Percentiles rank a stretch among this genome's conserved stretches.
Evolutionary conservation across 2,113 vertebrate species (phyloP).

Genomic region (Podiceps cristatus): DNA sequence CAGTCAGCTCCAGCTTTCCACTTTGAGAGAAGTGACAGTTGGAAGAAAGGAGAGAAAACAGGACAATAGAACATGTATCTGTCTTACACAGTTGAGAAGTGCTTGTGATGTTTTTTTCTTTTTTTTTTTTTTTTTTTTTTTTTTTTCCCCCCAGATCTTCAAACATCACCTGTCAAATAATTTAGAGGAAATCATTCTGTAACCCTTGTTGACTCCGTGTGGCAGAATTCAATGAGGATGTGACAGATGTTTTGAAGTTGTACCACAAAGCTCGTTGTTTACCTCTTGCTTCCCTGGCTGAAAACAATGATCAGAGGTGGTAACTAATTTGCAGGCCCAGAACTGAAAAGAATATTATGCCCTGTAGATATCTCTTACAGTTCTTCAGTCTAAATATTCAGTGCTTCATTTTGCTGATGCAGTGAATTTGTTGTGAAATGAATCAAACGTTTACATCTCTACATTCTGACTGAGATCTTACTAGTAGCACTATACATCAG

Average conservation of each 20-base stretch:
- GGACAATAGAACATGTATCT: not conserved
- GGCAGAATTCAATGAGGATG: not conserved
- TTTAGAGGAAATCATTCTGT: not conserved
- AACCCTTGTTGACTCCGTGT: not conserved
- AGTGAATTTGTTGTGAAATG: not conserved
- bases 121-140: not conserved
- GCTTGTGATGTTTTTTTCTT: not conserved
- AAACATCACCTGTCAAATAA: not conserved
- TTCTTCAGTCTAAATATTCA: not conserved
- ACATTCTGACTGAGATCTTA: not conserved
- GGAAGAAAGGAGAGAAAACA: not conserved
- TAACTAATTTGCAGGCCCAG: not conserved
- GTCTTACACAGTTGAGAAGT: not conserved
- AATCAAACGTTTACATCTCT: not conserved
- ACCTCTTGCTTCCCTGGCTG: not conserved
- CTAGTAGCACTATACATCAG: not conserved
- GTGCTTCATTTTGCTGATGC: not conserved
- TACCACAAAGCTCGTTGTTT: not conserved
- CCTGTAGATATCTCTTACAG: not conserved
- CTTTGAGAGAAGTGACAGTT: not conserved
- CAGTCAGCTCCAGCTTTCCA: not conserved
- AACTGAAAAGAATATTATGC: not conserved
- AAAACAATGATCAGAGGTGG: not conserved
- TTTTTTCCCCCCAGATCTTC: not conserved
- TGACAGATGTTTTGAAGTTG: constrained; percentile 18